Evolutionary conservation across 1,140 invertebrate genomes (phyloP).

Genomic region (Drosophila leontia): DNA sequence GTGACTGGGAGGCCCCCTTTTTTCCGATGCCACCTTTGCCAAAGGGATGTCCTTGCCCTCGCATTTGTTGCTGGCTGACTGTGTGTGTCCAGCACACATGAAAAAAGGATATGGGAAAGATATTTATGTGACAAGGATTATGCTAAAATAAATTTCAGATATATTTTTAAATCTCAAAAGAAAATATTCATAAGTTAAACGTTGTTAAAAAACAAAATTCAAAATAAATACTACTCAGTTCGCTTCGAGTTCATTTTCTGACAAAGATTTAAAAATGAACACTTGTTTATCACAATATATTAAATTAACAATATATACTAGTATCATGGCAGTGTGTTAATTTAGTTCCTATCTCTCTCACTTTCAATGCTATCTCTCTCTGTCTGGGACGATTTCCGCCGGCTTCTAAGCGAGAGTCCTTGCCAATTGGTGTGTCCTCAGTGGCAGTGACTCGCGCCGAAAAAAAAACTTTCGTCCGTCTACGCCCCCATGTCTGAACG

Average conservation of each 20-base stretch:
- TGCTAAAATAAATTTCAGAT: neutral
- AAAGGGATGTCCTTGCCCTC: slow-evolving; percentile 38
- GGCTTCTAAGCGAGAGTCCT: slow-evolving; percentile 55
- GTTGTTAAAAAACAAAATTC: neutral
- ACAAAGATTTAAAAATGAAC: too few species aligned
- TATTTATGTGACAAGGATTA: neutral
- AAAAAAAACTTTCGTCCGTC: slow-evolving; percentile 46
- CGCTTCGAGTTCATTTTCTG: too few species aligned
- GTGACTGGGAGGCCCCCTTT: neutral
- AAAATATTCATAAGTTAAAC: neutral
- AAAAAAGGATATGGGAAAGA: neutral
- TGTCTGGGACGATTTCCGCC: slow-evolving; percentile 62
- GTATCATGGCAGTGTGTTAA: neutral
- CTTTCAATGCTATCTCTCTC: slow-evolving; percentile 31
- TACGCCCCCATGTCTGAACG: slow-evolving; percentile 45
- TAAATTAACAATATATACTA: neutral
- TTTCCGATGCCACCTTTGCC: neutral
- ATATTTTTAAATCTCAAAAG: neutral
- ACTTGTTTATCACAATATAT: too few species aligned
- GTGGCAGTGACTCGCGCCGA: slow-evolving; percentile 18
- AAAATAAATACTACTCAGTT: too few species aligned
- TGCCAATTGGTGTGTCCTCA: slow-evolving; percentile 51
- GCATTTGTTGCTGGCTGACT: slow-evolving; percentile 19
- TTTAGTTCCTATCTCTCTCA: slow-evolving; percentile 16
- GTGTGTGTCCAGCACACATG: slow-evolving; percentile 15